phyloP scores from a whole-genome alignment of 2,113 vertebrate species.

The Sapajus apella region DNA sequence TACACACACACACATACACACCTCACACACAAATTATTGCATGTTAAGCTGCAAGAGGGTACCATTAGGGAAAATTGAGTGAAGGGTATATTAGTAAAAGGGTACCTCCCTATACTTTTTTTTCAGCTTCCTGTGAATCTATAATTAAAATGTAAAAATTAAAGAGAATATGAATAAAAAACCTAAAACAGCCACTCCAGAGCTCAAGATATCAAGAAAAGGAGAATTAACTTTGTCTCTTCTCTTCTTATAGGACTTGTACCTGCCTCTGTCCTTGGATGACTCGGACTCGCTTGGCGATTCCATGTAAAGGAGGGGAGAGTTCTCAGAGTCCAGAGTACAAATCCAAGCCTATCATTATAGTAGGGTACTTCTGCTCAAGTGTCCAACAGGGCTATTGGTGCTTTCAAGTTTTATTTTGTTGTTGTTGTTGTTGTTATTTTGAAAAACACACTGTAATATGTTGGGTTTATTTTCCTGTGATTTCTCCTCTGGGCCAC shows the following conservation, averaged over 20 bases:
- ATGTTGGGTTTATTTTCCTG: slow-evolving; percentile 82
- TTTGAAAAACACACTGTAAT: slow-evolving; percentile 80
- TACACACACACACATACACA: not conserved
- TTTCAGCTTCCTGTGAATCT: slow-evolving; percentile 23
- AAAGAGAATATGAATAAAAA: not conserved
- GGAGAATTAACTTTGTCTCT: slow-evolving; percentile 81
- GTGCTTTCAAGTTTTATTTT: slow-evolving; percentile 84
- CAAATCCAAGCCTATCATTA: slow-evolving; percentile 71
- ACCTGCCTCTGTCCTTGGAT: slow-evolving; percentile 97
- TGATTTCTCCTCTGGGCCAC: slow-evolving; percentile 87
- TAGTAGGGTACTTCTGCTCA: slow-evolving; percentile 78
- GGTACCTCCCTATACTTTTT: not conserved
- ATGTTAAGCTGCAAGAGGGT: not conserved
- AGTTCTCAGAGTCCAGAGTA: slow-evolving; percentile 52
- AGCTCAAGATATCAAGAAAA: slow-evolving; percentile 1
- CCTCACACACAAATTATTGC: not conserved
- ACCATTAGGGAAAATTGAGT: not conserved
- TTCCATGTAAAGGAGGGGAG: slow-evolving; percentile 91
- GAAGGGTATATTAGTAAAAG: not conserved
- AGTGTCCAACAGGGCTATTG: slow-evolving; percentile 84
- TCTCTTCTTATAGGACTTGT: slow-evolving; percentile 92
- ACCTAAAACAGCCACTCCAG: not conserved
- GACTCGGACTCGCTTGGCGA: slow-evolving; percentile 97
- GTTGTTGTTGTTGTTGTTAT: slow-evolving; percentile 46
- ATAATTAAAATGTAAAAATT: slow-evolving; percentile 44